Percentiles rank a stretch among this genome's conserved stretches.
These are phyloP conservation scores for Xestobium rufovillosum DNA, from an alignment of 2,888 invertebrate genomes.

Conservation along the genomic window DNA sequence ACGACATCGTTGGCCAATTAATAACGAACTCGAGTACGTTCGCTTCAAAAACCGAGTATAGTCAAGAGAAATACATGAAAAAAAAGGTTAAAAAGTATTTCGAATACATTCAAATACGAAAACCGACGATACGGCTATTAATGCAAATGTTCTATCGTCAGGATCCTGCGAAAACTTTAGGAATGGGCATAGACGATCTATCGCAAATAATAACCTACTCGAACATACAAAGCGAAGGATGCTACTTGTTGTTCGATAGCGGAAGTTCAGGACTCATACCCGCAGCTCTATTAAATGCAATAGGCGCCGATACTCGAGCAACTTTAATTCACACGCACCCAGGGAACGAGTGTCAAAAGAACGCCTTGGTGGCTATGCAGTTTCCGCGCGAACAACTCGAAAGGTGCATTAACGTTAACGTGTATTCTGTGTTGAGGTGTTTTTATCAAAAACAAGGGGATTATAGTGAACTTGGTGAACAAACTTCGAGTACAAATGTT, in stretches of 20 bases:
- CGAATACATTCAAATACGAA: constrained; percentile 69
- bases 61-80: constrained; percentile 88
- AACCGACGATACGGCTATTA: constrained; percentile 74
- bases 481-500: constrained; percentile 12
- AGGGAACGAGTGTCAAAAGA: constrained; percentile 72
- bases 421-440: constrained; percentile 65
- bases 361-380: constrained; percentile 72
- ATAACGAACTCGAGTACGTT: constrained; percentile 91
- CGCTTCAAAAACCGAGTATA: constrained; percentile 80
- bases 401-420: constrained; percentile 66
- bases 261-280: constrained; percentile 79
- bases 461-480: constrained; percentile 18
- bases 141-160: constrained; percentile 77
- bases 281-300: constrained; percentile 73
- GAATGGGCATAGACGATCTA: constrained; percentile 78
- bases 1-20: constrained; percentile 77
- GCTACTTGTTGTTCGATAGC: constrained; percentile 79
- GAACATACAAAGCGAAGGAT: constrained; percentile 71
- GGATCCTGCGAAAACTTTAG: constrained; percentile 66
- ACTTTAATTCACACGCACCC: constrained; percentile 70
- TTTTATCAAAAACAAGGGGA: constrained; percentile 50
- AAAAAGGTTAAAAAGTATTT: constrained; percentile 94
- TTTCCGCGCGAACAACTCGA: constrained; percentile 62
- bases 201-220: constrained; percentile 79
- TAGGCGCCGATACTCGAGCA: constrained; percentile 58